These are phyloP conservation scores for Yponomeuta sedellus DNA, from an alignment of 2,888 invertebrate species.

Conservation along the genomic window DNA sequence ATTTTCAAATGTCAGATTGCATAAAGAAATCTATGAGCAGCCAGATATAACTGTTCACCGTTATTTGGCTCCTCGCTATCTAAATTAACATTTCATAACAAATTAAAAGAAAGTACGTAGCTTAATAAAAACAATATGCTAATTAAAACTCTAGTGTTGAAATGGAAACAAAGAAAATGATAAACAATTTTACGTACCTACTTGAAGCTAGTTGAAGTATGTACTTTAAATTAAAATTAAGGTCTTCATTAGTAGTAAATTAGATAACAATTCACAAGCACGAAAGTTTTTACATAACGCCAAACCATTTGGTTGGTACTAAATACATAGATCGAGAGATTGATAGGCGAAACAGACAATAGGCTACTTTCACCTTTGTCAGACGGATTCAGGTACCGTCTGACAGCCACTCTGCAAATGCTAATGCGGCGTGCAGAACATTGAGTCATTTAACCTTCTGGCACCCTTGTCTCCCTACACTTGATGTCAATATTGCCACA, in stretches of 20 bases:
- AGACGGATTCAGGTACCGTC: constrained; percentile 7
- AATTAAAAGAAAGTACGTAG: no score
- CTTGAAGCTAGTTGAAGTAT: background rate
- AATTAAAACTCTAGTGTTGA: no score
- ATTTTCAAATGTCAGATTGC: no score
- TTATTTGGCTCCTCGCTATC: no score
- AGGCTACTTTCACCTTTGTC: constrained; percentile 34
- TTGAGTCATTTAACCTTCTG: no score
- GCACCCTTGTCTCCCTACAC: no score
- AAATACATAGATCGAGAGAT: constrained; percentile 26
- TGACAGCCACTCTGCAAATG: background rate
- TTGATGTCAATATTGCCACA: no score
- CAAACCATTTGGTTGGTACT: constrained; percentile 10
- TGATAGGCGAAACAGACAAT: constrained; percentile 38
- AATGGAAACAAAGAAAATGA: background rate
- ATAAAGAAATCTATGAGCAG: no score
- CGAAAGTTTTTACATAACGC: constrained; percentile 28
- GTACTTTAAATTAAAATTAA: background rate
- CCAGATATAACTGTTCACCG: no score
- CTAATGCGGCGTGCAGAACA: no score
- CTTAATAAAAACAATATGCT: no score
- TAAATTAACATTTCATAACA: no score
- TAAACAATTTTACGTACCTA: background rate
- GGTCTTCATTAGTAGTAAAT: background rate
- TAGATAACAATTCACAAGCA: constrained; percentile 10